Base-by-base conservation (phyloP, 2,797 vertebrate genomes). In the Hapalemur alaotrensis region DNA sequence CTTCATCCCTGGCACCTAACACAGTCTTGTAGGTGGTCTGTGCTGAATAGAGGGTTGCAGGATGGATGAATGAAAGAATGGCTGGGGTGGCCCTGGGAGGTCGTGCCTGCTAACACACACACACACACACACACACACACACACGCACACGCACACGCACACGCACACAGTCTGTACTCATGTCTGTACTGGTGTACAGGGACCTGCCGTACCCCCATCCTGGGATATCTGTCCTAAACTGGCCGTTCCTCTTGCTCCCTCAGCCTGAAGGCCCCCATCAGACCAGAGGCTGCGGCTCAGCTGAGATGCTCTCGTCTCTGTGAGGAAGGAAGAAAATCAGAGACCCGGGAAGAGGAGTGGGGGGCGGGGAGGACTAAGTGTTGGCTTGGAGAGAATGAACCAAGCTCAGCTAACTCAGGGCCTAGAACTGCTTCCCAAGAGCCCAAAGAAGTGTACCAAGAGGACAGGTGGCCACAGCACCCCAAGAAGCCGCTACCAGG, bases 391-490 rank as follows among this genome's bases (percentile, higher is more conserved):
- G 70, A 73, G 61, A 48, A 57, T 28, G 59, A 61, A 20, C 17
- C 20, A 54, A 28, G 20, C 11, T 50, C 38, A 23, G 72, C 76
- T 50, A 35, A n/a, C 9, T 0, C 4, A 17, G 59, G 52, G 38
- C 48, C 32, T 23, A 11, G 52, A 43, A 1, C 52, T 25, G 81
- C 50, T 73, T 85, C 63, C 13, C 1, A 0, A 52, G 43, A 61
- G 38, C 57, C 76, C 23, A 5, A 4, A 59, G 70, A 46, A 76
- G 28, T 25, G 32, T 41, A 23, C 28, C 11, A 7, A 17, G 41
- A 87, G 13, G 30, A n/a, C 13, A 84, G 86, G 76, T 1, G 2
- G 72, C 48, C 75, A 28, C 0, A 0, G 38, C 13, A 5, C 41
- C 41, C 54, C 59, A 22, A 28, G 46, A 43, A 59, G n/a, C 14